A percentile compares a stretch with the other conserved stretches of the same genome.
phyloP scores from a whole-genome alignment of 2,888 invertebrate species.

The Cheilosia scutellata region DNA sequence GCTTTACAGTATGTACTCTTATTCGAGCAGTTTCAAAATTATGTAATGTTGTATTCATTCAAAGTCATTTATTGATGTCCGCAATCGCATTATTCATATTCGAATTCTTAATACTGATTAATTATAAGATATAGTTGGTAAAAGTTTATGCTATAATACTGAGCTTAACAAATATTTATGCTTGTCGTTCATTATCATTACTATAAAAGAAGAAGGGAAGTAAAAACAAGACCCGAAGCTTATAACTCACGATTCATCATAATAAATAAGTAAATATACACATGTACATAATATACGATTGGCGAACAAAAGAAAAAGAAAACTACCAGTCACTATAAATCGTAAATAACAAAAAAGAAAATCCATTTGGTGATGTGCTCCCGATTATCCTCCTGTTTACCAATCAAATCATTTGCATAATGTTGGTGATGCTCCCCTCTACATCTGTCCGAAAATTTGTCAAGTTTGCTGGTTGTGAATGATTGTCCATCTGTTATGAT shows the following conservation, averaged over 20 bases:
- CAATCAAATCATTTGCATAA: constrained; percentile 44
- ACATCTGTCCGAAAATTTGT: constrained; percentile 41
- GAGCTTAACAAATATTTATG: constrained; percentile 13
- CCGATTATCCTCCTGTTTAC: constrained; percentile 51
- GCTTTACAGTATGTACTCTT: neutral
- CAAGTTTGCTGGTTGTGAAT: constrained; percentile 25
- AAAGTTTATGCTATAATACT: neutral
- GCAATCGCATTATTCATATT: neutral
- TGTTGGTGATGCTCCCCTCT: constrained; percentile 29
- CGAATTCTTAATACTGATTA: neutral
- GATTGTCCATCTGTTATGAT: constrained; percentile 54
- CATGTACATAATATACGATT: constrained; percentile 22
- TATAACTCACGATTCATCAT: neutral
- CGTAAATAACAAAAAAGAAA: constrained; percentile 57
- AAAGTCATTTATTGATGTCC: neutral
- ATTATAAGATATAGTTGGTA: neutral
- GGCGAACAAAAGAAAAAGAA: constrained; percentile 5
- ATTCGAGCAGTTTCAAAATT: neutral
- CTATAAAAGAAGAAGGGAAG: neutral
- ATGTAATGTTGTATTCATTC: neutral
- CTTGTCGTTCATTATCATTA: constrained; percentile 34
- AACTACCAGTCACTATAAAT: neutral
- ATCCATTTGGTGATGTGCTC: constrained; percentile 60
- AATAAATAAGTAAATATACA: constrained; percentile 11
- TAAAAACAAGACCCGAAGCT: neutral